These are phyloP conservation scores for Riparia riparia DNA, from an alignment of 2,113 vertebrate genomes.

Conservation along the genomic window DNA sequence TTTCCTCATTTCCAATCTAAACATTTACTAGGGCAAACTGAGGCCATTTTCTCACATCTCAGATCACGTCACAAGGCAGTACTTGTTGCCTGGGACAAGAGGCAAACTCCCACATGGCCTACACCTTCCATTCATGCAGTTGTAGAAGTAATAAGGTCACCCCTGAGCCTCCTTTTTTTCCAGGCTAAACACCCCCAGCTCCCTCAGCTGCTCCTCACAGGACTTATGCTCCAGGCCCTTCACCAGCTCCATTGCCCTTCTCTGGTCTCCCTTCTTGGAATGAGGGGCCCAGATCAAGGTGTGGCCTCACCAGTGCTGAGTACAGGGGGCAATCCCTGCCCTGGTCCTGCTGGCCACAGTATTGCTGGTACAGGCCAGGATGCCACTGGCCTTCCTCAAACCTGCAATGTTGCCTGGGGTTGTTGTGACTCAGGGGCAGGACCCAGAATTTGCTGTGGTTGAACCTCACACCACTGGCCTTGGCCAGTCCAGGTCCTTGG, in stretches of 20 bases:
- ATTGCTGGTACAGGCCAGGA: neutral
- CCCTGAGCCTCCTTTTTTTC: neutral
- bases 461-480: neutral
- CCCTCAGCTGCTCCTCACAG: accelerated
- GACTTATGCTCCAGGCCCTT: neutral
- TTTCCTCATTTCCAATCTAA: neutral
- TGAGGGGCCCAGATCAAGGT: neutral
- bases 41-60: neutral
- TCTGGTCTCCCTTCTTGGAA: neutral
- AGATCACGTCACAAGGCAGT: neutral
- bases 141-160: neutral
- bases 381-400: neutral
- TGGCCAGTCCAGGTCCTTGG: too few relatives aligned
- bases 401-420: neutral
- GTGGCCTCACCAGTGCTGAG: neutral
- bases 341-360: neutral
- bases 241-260: neutral
- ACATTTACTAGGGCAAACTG: neutral
- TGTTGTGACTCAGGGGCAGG: neutral
- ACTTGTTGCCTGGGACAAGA: neutral
- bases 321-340: neutral
- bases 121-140: neutral
- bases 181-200: neutral
- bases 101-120: neutral
- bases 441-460: accelerated